Conservation (phyloP, 2,888 invertebrate genomes). For the Zeuzera pyrina region DNA sequence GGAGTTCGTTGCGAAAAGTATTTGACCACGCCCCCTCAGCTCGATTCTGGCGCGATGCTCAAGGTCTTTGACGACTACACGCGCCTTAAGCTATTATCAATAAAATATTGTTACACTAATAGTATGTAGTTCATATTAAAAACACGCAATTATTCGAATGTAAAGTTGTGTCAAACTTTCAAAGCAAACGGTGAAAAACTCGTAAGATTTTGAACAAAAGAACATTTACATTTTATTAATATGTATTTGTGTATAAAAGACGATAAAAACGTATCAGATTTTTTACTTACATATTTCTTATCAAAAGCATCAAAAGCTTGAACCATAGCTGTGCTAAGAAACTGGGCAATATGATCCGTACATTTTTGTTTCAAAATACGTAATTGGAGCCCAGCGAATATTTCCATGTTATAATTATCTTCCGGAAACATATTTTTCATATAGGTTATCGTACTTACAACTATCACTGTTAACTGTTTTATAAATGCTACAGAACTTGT, state of each 20-base stretch:
- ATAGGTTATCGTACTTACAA: slow-evolving; percentile 47
- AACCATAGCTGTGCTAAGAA: slow-evolving; percentile 37
- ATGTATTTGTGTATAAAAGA: neutral
- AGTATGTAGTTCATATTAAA: too few species aligned
- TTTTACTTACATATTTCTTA: slow-evolving; percentile 50
- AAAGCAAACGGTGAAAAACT: too few species aligned
- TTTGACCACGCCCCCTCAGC: too few species aligned
- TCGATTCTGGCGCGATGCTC: too few species aligned
- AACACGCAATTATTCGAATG: too few species aligned
- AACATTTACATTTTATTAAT: too few species aligned
- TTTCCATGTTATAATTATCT: slow-evolving; percentile 36
- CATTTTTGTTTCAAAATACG: slow-evolving; percentile 45
- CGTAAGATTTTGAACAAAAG: too few species aligned
- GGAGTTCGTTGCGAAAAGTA: too few species aligned
- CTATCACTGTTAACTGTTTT: slow-evolving; percentile 51
- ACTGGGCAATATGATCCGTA: slow-evolving; percentile 42
- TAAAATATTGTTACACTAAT: too few species aligned
- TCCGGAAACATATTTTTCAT: slow-evolving; percentile 41
- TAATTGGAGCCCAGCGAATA: slow-evolving; percentile 36
- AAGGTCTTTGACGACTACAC: too few species aligned
- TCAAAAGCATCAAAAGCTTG: slow-evolving; percentile 59
- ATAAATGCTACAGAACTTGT: slow-evolving; percentile 51
- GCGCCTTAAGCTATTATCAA: too few species aligned
- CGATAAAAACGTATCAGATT: neutral
- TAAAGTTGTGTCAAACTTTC: too few species aligned